Evolutionary conservation across 2,888 invertebrate species (phyloP).

Genomic region (Danaus chrysippus): DNA sequence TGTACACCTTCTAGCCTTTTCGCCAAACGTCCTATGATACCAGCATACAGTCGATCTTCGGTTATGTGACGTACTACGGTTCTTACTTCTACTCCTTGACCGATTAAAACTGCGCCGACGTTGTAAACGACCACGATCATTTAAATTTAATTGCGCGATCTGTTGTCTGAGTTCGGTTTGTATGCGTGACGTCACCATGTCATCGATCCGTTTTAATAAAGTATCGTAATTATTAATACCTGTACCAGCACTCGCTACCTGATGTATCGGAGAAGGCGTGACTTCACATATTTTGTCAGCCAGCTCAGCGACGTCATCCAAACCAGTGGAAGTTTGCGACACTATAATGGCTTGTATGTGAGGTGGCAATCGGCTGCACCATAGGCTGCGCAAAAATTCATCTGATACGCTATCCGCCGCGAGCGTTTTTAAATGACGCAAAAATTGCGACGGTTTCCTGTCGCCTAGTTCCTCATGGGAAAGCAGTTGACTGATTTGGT

Average conservation of each 20-base stretch:
- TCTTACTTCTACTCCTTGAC: conserved; percentile 11
- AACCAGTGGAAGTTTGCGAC: neutral
- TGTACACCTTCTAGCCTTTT: conserved; percentile 13
- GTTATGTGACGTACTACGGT: conserved; percentile 1
- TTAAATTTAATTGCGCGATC: conserved; percentile 4
- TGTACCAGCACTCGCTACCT: conserved; percentile 10
- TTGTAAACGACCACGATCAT: conserved; percentile 3
- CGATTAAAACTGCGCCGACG: conserved; percentile 9
- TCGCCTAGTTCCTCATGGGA: conserved; percentile 29
- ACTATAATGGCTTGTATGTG: conserved; percentile 1
- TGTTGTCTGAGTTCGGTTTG: conserved; percentile 9
- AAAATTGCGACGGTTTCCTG: conserved; percentile 29
- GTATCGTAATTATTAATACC: conserved; percentile 3
- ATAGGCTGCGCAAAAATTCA: neutral
- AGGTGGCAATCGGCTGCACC: conserved; percentile 15
- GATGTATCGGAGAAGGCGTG: conserved; percentile 9
- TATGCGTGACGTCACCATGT: conserved; percentile 8
- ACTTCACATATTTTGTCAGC: conserved; percentile 11
- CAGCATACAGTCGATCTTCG: conserved; percentile 5
- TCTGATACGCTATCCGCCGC: conserved; percentile 8
- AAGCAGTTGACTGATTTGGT: conserved; percentile 27
- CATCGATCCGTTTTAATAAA: conserved; percentile 13
- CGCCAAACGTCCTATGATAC: conserved; percentile 12
- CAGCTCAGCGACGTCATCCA: conserved; percentile 10
- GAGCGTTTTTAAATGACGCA: conserved; percentile 25